phyloP scores from a whole-genome alignment of 2,888 invertebrate genomes.

The Aleiodes testaceus region DNA sequence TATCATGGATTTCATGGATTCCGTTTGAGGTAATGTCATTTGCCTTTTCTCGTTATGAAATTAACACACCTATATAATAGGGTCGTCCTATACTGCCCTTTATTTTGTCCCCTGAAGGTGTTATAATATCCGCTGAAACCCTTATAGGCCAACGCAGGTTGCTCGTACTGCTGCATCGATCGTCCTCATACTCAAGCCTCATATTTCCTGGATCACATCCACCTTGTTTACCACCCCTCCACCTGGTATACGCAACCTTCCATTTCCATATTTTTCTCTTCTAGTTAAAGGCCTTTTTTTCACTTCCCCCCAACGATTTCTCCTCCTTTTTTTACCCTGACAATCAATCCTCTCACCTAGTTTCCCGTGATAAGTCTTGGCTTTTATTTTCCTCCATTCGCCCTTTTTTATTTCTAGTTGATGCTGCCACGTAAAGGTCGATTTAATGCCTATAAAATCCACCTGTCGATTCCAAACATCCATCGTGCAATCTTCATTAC shows the following conservation, averaged over 20 bases:
- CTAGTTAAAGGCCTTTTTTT: slow-evolving; percentile 27
- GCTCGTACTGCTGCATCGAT: slow-evolving; percentile 67
- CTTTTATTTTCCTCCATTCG: too few species aligned
- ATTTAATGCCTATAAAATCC: slow-evolving; percentile 33
- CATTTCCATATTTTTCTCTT: slow-evolving; percentile 34
- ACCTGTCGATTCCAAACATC: slow-evolving; percentile 41
- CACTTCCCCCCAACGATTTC: slow-evolving; percentile 28
- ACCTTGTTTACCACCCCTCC: slow-evolving; percentile 45
- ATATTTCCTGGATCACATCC: slow-evolving; percentile 49
- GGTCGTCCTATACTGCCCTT: not conserved
- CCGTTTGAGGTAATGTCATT: not conserved
- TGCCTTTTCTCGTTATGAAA: too few species aligned
- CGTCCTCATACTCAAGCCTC: slow-evolving; percentile 50
- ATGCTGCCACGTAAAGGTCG: not conserved
- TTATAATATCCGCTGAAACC: not conserved
- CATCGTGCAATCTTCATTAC: slow-evolving; percentile 1
- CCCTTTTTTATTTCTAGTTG: not conserved
- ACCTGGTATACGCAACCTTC: slow-evolving; percentile 4
- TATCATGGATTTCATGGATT: not conserved
- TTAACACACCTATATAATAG: too few species aligned
- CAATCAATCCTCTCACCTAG: too few species aligned
- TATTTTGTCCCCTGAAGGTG: not conserved
- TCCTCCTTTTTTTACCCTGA: not conserved
- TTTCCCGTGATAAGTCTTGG: too few species aligned
- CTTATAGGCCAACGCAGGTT: slow-evolving; percentile 59